Percentiles rank a stretch among this genome's conserved stretches.
These are phyloP conservation scores for Dorcus parallelipipedus DNA, from an alignment of 2,888 invertebrate genomes.

Conservation along the genomic window DNA sequence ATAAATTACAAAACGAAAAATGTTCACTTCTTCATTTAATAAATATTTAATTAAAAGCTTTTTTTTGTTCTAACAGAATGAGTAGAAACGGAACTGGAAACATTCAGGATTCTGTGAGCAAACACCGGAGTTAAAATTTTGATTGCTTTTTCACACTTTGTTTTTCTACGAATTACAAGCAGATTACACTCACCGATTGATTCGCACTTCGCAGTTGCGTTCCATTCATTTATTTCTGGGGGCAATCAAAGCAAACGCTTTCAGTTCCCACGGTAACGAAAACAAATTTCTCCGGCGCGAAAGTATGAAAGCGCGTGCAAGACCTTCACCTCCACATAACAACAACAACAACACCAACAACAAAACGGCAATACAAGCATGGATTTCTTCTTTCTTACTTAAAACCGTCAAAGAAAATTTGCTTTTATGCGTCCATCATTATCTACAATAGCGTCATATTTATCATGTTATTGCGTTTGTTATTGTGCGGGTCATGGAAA, in stretches of 20 bases:
- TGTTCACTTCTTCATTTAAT: too few relatives aligned
- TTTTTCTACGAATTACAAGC: too few relatives aligned
- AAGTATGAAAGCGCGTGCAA: not conserved
- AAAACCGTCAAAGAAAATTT: not conserved
- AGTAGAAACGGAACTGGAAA: too few relatives aligned
- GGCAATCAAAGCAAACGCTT: not conserved
- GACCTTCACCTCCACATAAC: not conserved
- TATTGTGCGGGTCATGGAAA: slow-evolving; percentile 35
- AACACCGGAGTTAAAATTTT: too few relatives aligned
- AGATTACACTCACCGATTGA: too few relatives aligned
- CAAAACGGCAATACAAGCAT: not conserved
- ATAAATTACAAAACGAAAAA: too few relatives aligned
- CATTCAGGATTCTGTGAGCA: too few relatives aligned
- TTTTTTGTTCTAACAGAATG: too few relatives aligned
- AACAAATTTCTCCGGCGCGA: not conserved
- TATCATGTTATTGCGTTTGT: slow-evolving; percentile 13
- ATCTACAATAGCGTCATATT: slow-evolving; percentile 3
- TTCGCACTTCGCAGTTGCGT: too few relatives aligned
- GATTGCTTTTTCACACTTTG: too few relatives aligned
- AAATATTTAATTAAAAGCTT: too few relatives aligned
- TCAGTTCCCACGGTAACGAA: not conserved
- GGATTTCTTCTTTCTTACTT: not conserved
- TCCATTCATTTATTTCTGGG: too few relatives aligned
- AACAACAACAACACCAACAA: not conserved
- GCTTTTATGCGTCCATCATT: not conserved